Evolutionary conservation across 37 sponge, comb jelly and placozoan species (phyloP), one percentile per base, ranked within the genome.

Genomic region (Theonella swinhoei): DNA sequence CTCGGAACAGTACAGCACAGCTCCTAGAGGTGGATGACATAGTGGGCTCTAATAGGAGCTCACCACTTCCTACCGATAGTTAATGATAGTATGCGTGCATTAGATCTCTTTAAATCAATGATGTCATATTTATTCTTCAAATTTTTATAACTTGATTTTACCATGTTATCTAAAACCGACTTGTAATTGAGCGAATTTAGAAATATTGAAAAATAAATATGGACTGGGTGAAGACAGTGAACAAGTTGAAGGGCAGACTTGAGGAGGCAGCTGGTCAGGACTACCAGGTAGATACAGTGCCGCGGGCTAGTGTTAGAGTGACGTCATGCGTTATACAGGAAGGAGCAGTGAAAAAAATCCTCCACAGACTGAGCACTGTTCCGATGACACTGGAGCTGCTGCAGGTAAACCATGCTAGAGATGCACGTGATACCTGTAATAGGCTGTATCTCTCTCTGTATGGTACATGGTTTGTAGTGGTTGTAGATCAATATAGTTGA

Each of bases 311-410:
- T 68, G 9, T 24, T 23, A 71, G 7, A 71, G 72, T 7, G 31
- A 71, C 34, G 9, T 71, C 23, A 8, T 71, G 72, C 5, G 41
- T 24, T 1, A 11, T 35, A 0, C 47, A 89, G 85, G 90, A 84
- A 26, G 70, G 29, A 22, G 42, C 72, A 25, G 60, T 84, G 7
- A 20, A 62, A 26, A 84, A 84, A 58, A 75, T 89, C 19, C 75
- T 89, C 1, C 54, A 78, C 1, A 68, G 38, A 20, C 68, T 89
- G 35, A 40, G 75, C 34, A 2, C 19, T 30, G 38, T 89, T 31
- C 59, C 72, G 3, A 89, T 89, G 90, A 78, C 85, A 11, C 54
- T 89, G 30, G 80, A 84, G 17, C 58, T 89, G 33, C 71, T 89
- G 30, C 77, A 84, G 78, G 90, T 89, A 26, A 63, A 54, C 1